Conservation (phyloP, 2,888 invertebrate species). For the Aspidapion aeneum region DNA sequence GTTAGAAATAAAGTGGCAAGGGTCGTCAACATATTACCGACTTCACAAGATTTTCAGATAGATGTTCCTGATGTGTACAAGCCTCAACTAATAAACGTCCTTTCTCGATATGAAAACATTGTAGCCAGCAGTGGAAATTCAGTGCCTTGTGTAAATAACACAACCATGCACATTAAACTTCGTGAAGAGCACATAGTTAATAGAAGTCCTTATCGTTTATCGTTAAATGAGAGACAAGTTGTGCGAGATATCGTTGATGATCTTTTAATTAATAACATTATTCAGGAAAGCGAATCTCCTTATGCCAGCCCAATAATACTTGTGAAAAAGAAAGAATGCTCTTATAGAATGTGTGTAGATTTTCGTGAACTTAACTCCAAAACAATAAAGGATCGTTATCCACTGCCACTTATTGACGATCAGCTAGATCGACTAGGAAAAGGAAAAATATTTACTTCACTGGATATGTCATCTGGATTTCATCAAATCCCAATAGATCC, state of each 20-base stretch:
- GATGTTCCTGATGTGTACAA: conserved; percentile 6
- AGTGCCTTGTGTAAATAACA: conserved; percentile 17
- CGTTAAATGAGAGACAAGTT: conserved; percentile 14
- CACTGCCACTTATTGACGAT: no score
- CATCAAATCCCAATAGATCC: conserved; percentile 38
- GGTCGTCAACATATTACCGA: neutral
- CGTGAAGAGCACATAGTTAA: conserved; percentile 18
- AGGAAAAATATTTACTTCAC: conserved; percentile 28
- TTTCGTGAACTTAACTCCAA: conserved; percentile 30
- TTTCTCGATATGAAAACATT: conserved; percentile 7
- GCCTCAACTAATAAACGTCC: neutral
- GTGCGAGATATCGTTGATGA: conserved; percentile 21
- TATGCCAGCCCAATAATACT: conserved; percentile 3
- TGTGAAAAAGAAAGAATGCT: conserved; percentile 16
- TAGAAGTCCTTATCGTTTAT: conserved; percentile 18
- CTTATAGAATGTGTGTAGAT: conserved; percentile 22
- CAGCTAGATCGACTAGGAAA: conserved; percentile 29
- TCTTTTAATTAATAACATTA: conserved; percentile 4
- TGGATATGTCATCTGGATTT: conserved; percentile 35
- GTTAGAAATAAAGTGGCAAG: conserved; percentile 8
- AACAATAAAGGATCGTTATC: no score
- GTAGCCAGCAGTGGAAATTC: conserved; percentile 9
- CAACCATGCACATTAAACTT: conserved; percentile 15
- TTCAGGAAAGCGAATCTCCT: neutral
- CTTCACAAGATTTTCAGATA: conserved; percentile 5